A percentile compares a stretch with the other conserved stretches of the same genome.
Conservation (phyloP, 2,888 invertebrate genomes). For the Lottia gigantea region DNA sequence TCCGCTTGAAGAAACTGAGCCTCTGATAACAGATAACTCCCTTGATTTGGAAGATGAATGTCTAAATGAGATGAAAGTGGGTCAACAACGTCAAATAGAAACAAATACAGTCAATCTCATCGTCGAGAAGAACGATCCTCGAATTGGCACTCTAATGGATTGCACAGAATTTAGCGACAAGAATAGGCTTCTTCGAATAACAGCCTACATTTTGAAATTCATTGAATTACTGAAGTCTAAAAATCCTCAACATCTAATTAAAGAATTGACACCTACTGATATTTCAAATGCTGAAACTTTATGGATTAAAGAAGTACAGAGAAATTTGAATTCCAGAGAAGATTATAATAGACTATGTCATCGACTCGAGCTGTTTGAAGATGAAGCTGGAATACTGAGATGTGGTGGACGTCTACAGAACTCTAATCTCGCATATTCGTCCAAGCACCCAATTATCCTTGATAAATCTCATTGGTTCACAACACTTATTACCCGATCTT, state of each 20-base stretch:
- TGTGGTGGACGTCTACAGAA: constrained; percentile 5
- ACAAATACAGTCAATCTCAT: not conserved
- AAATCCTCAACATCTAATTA: not conserved
- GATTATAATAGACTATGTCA: not conserved
- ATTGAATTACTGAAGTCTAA: not conserved
- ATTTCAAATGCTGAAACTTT: not conserved
- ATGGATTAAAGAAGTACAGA: not conserved
- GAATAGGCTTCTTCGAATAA: not conserved
- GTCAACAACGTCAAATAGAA: not conserved
- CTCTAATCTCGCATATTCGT: not conserved
- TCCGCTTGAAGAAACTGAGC: not conserved
- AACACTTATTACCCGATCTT: not conserved
- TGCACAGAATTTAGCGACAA: not conserved
- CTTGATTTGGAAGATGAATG: not conserved
- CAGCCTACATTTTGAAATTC: not conserved
- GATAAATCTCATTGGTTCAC: constrained; percentile 9
- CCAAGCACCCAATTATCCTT: not conserved
- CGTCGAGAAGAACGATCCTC: not conserved
- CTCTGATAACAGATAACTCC: not conserved
- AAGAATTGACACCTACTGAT: not conserved
- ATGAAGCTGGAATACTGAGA: not conserved
- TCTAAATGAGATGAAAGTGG: not conserved
- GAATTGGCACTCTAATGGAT: not conserved
- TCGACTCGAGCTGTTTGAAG: not conserved
- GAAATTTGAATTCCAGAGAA: not conserved